Evolutionary conservation across 1,140 invertebrate species (phyloP), one percentile per base, ranked within the genome.

Genomic region (Bactericera cockerelli): DNA sequence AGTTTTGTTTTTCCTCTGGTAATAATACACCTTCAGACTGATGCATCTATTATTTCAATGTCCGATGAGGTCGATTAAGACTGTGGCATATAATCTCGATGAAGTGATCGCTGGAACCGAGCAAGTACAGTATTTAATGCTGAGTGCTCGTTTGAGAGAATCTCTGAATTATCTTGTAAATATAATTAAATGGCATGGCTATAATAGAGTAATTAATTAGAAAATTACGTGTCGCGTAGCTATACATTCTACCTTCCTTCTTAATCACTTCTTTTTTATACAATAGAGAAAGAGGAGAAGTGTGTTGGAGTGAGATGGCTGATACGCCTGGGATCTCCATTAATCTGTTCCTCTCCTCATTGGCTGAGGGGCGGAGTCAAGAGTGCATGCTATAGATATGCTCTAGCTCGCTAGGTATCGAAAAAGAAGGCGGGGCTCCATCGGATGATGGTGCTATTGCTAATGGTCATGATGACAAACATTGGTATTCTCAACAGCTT

Each of bases 141-240:
- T 49, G 42, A n/a, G n/a, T n/a, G n/a, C n/a, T n/a, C n/a, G n/a
- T n/a, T n/a, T n/a, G n/a, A n/a, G n/a, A n/a, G n/a, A 49, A 49
- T 49, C 42, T 49, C n/a, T 49, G 42, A 49, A 49, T 49, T 49
- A 49, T 49, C 42, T 49, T 49, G 42, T 49, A 49, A 49, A 49
- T 10, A 49, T 49, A 49, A 49, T 49, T 49, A 49, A 49, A 49
- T 49, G 22, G 42, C 19, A 49, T 16, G 19, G 42, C 22, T 49
- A 22, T 49, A 49, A 49, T 49, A 16, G 19, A 49, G 42, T 49
- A 49, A 49, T 49, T 49, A 49, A 49, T 49, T 49, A 49, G 42
- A 49, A 49, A 49, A 4, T 16, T 49, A 49, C 42, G 42, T 49
- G 42, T 49, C 42, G n/a, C 19, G 19, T 49, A 49, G 22, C 42